Evolutionary conservation across 2,797 vertebrate species (phyloP), one percentile per base, ranked within the genome.

Genomic region (Lemur catta): DNA sequence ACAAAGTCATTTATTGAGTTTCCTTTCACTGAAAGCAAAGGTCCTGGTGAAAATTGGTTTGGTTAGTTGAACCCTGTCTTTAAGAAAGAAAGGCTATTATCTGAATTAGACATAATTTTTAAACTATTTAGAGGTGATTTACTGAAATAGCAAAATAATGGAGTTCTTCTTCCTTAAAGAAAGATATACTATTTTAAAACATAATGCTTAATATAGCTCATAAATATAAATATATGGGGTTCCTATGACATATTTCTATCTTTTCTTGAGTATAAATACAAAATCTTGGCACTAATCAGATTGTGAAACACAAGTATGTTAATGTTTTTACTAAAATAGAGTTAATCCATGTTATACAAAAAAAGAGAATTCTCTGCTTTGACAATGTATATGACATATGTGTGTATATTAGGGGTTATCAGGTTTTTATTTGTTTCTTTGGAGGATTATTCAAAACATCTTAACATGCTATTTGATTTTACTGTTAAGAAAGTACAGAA

Each of bases 111-210:
- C 28, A 80, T 84, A 79, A 89, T 94, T 89, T 92, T 26, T 84
- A 95, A 88, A 82, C 74, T 96, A 96, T 96, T 95, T 88, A 98
- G 97, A 95, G 96, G 94, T 97, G 89, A 97, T 97, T 98, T 98
- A 95, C 93, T 98, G 95, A 97, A 96, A 88, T 96, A 96, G 84
- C 97, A 97, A 97, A 97, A 97, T 98, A 98, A 98, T 97, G 97
- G 92, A 96, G 96, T 98, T 97, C 65, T 43, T 96, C 50, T 92
- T 98, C 76, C 55, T 26, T 76, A 92, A 72, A 65, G 35, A 95
- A 91, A 87, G 17, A 82, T 33, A 91, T n/a, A 55, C 41, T 79
- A 75, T 81, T 94, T 87, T 41, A 75, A 95, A 88, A 92, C 65
- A 86, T 57, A 96, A 95, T 91, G 61, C 33, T 75, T 57, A 72